Percentiles rank a stretch among this genome's conserved stretches.
These are phyloP conservation scores for Gymnosoma rotundatum DNA, from an alignment of 2,888 invertebrate species.

Conservation along the genomic window DNA sequence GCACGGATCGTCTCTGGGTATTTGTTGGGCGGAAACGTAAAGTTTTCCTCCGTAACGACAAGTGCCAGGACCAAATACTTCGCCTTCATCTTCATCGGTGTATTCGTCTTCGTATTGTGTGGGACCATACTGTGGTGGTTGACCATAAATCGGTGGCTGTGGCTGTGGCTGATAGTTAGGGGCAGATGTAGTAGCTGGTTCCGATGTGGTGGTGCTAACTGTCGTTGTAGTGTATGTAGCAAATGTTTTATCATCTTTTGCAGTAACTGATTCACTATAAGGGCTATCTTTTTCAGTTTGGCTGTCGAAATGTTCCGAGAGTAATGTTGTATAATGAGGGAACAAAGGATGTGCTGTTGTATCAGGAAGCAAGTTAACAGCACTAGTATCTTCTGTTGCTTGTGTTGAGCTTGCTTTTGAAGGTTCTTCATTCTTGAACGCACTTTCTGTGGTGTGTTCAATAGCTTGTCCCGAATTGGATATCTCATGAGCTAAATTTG, in stretches of 20 bases:
- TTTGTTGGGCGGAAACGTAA: slow-evolving; percentile 96
- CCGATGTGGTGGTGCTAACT: slow-evolving; percentile 67
- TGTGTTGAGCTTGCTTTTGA: slow-evolving; percentile 54
- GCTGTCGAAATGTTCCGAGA: slow-evolving; percentile 71
- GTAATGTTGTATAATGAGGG: slow-evolving; percentile 72
- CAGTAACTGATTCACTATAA: slow-evolving; percentile 36
- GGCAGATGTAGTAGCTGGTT: slow-evolving; percentile 73
- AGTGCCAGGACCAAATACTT: slow-evolving; percentile 92
- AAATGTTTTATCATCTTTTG: slow-evolving; percentile 49
- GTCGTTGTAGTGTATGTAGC: slow-evolving; percentile 68
- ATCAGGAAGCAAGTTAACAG: slow-evolving; percentile 62
- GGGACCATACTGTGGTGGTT: slow-evolving; percentile 79
- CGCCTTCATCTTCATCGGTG: slow-evolving; percentile 86
- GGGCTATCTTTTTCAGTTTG: slow-evolving; percentile 71
- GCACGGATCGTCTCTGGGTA: slow-evolving; percentile 96
- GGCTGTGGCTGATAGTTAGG: slow-evolving; percentile 77
- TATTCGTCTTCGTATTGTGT: slow-evolving; percentile 85
- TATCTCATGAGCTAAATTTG: slow-evolving; percentile 53
- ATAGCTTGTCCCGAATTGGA: slow-evolving; percentile 54
- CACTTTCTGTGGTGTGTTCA: slow-evolving; percentile 52
- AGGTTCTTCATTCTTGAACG: slow-evolving; percentile 37
- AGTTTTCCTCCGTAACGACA: slow-evolving; percentile 96
- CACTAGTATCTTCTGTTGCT: slow-evolving; percentile 66
- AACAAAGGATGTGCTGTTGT: slow-evolving; percentile 78
- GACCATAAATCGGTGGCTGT: slow-evolving; percentile 76